A percentile compares a stretch with the other conserved stretches of the same genome.
Evolutionary conservation across 2,888 invertebrate species (phyloP).

Genomic region (Cantharis lateralis): DNA sequence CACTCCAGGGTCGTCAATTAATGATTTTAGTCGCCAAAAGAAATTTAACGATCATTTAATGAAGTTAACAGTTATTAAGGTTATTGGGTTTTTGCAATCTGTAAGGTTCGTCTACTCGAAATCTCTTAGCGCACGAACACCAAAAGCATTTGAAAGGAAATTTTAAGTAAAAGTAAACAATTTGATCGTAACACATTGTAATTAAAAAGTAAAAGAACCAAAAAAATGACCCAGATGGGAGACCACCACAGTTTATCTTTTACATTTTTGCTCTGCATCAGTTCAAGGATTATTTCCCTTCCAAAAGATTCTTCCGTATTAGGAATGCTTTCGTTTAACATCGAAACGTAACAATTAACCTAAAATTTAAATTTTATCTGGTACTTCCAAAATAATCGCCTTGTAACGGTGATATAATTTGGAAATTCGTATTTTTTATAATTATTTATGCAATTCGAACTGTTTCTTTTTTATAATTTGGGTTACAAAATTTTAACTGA

Average conservation of each 20-base stretch:
- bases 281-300: background rate
- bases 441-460: background rate
- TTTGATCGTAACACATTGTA: background rate
- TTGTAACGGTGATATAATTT: background rate
- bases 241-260: background rate
- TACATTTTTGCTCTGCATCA: background rate
- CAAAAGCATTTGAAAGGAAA: background rate
- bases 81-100: background rate
- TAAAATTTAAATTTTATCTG: too few species aligned
- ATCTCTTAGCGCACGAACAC: background rate
- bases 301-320: background rate
- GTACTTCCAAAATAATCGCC: background rate
- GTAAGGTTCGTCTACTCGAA: background rate
- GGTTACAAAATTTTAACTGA: background rate
- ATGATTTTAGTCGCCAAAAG: background rate
- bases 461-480: background rate
- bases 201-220: background rate
- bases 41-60: background rate
- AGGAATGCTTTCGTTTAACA: background rate
- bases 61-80: background rate
- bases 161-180: background rate
- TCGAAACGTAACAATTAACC: background rate
- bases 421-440: background rate
- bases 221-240: background rate
- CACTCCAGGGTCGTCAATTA: background rate